Base-by-base conservation (phyloP, 1,140 invertebrate species). In the Calliphora vicina region DNA sequence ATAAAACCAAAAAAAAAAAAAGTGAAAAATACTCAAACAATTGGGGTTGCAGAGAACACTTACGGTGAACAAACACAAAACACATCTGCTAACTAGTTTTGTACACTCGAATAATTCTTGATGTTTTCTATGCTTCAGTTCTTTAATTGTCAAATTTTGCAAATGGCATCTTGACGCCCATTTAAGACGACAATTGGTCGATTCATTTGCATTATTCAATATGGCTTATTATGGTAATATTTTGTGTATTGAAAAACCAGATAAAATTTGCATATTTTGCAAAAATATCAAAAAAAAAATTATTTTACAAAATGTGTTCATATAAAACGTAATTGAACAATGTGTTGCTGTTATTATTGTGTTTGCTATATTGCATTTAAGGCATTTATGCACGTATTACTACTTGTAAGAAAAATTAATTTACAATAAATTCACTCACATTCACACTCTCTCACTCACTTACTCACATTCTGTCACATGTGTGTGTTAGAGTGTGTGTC, bases 211-310 rank as follows among this genome's bases (percentile, higher is more conserved):
- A 12, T 67, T 23, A 67, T 23, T 43, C 35, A 78, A 43, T 78
- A 45, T 78, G n/a, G 35, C 74, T 78, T 78, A 25, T 78, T 78
- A 45, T 78, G 74, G 35, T 35, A 57, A 6, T 57, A n/a, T 67
- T 45, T 20, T 20, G 35, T 78, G 23, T 43, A 78, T 20, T 78
- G 35, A 25, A 42, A n/a, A 78, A 78, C 20, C n/a, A 42, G 42
- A 78, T 23, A 78, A 74, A 78, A 78, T 45, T 78, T 78, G 74
- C 74, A 78, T 78, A 78, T 78, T 78, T 78, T 78, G 74, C 74
- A 78, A 78, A 43, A 45, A 25, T 15, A 78, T n/a, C 15, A 74
- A 74, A n/a, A 35, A 6, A 74, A 74, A 9, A 74, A 15, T 57
- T 35, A 6, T 35, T 35, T 57, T n/a, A 6, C 50, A 15, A 57